Percentiles rank a stretch among this genome's conserved stretches.
Evolutionary conservation across 1,140 invertebrate species (phyloP).

Genomic region (Episyrphus balteatus): DNA sequence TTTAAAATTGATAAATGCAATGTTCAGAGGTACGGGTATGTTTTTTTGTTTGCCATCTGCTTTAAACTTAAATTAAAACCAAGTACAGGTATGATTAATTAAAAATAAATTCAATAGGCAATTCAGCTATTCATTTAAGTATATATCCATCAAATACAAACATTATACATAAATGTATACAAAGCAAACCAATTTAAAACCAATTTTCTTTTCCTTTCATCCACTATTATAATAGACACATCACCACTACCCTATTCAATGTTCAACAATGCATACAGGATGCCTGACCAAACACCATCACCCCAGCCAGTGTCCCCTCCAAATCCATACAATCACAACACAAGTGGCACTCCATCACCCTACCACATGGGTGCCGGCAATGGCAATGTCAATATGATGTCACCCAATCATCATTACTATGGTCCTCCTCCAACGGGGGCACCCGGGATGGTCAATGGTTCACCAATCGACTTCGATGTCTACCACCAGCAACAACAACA

Average conservation of each 20-base stretch:
- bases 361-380: slow-evolving; percentile 18
- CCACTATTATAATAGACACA: slow-evolving; percentile 14
- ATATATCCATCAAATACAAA: no score
- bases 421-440: background rate
- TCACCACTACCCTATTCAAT: slow-evolving; percentile 26
- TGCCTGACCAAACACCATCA: slow-evolving; percentile 28
- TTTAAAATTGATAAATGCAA: no score
- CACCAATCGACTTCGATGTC: no score
- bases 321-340: slow-evolving; percentile 24
- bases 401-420: slow-evolving; percentile 11
- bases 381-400: slow-evolving; percentile 11
- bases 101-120: no score
- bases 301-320: slow-evolving; percentile 31
- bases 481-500: slow-evolving; percentile 7
- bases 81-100: no score
- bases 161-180: no score
- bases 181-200: background rate
- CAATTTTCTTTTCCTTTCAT: background rate
- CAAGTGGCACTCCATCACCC: slow-evolving; percentile 28
- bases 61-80: no score
- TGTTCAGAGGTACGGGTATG: no score
- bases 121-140: no score
- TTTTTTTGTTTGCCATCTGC: no score
- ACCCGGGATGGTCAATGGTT: no score
- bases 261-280: background rate